Evolutionary conservation across 2,797 vertebrate genomes (phyloP), one percentile per base, ranked within the genome.

Genomic region (Parambassis ranga): DNA sequence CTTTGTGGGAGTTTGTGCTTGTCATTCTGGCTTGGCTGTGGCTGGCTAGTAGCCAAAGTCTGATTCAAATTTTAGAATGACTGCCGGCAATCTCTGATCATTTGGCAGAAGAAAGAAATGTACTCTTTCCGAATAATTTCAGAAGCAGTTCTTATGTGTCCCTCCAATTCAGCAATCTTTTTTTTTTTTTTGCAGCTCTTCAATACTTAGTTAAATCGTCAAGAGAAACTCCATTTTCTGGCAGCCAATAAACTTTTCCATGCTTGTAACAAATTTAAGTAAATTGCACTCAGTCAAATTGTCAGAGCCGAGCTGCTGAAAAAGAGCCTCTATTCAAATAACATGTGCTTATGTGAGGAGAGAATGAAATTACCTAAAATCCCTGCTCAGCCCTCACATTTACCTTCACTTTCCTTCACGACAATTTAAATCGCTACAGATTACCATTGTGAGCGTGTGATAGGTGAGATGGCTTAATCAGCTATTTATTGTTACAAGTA

Each of bases 51-150:
- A 20, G 64, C 68, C 62, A 63, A 31, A 3, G 31, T 43, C 33
- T 53, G 62, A 70, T 67, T 70, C 60, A 77, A 50, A 77, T 65
- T 67, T 37, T 59, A 52, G 32, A 73, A 65, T 36, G 31, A 48
- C 67, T 75, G 48, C 55, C 27, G 18, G 66, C 55, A 65, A 79
- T 67, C 66, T 60, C 64, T 69, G 37, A 84, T 75, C 26, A 35
- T 50, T 70, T 73, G 67, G 41, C 33, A 56, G 30, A 24, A 28
- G 35, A 44, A 42, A 32, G 9, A 49, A 66, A 63, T 57, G 22
- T 15, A 38, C 28, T 62, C n/a, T 69, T 39, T 67, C 33, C 24
- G 4, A 51, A 50, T 3, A 13, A 32, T 65, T 77, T 68, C 55
- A 48, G 52, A 71, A 58, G 41, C 55, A 20, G 20, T 33, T 57